Evolutionary conservation across 1,140 invertebrate genomes (phyloP), one percentile per base, ranked within the genome.

Genomic region (Psilanteris sp.): DNA sequence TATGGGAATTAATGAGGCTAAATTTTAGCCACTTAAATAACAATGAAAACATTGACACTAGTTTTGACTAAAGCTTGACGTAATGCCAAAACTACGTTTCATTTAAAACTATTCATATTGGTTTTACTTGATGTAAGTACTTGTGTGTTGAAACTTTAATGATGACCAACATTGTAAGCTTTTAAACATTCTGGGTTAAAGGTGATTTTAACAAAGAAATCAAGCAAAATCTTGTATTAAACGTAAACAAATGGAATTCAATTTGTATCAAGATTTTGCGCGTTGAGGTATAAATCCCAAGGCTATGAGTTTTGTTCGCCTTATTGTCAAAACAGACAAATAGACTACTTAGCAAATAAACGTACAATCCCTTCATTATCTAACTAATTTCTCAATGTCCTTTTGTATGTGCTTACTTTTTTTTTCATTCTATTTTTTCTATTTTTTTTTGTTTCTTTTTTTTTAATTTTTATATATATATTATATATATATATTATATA

Each of bases 331-430:
- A 7, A 52, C 22, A 43, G 61, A 64, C 61, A 52, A 64, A 52
- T 64, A 46, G 61, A 64, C 61, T 48, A 55, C 2, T 46, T 32
- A 34, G 44, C 26, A 1, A 36, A 27, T 14, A 46, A 36, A 55
- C 48, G 27, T 44, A 54, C 27, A n/a, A 32, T 37, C 20, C 39
- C 11, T 37, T 44, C 48, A 46, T 46, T 67, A 4, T 34, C 9
- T 1, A 43, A n/a, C 2, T 32, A 26, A 2, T 27, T 32, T 26
- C 18, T 14, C 8, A 1, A 0, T 0, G 2, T 15, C 18, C 16
- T 20, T 32, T 66, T 54, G 36, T 71, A 37, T 68, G 50, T 71
- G 20, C 36, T 70, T 54, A 18, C 18, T 50, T 20, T 52, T 57
- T 16, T 52, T 34, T 29, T 43, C 6, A 29, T 39, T 31, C 22